Evolutionary conservation across 2,113 vertebrate species (phyloP).

Genomic region (Aphelocoma coerulescens): DNA sequence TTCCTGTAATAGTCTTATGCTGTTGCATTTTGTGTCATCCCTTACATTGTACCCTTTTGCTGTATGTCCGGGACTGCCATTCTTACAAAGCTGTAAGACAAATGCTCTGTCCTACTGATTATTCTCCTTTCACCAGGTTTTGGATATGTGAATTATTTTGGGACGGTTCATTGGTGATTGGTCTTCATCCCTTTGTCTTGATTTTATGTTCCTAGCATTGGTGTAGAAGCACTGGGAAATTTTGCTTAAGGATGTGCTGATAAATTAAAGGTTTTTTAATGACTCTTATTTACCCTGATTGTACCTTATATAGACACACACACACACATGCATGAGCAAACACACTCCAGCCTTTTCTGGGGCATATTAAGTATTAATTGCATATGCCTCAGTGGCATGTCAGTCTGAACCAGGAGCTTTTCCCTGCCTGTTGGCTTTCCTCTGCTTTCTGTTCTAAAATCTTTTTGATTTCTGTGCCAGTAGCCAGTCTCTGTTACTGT

Average conservation of each 20-base stretch:
- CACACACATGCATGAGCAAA: too few species aligned
- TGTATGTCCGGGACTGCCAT: neutral
- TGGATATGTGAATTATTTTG: neutral
- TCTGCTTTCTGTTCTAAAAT: neutral
- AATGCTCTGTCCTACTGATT: neutral
- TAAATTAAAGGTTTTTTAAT: neutral
- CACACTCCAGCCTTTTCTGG: neutral
- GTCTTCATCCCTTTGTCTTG: neutral
- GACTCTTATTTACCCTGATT: neutral
- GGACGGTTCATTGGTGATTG: neutral
- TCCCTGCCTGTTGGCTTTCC: neutral
- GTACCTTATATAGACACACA: neutral
- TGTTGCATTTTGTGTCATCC: neutral
- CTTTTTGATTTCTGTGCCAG: neutral
- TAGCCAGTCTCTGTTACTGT: neutral
- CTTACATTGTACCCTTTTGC: neutral
- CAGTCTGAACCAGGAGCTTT: neutral
- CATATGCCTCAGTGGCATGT: neutral
- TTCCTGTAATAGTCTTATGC: neutral
- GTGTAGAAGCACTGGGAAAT: neutral
- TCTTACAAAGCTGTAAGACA: neutral
- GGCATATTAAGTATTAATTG: neutral
- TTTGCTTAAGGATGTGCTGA: neutral
- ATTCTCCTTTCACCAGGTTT: neutral
- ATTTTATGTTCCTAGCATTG: neutral